Conservation (phyloP, 2,113 vertebrate genomes). For the Nasalis larvatus region DNA sequence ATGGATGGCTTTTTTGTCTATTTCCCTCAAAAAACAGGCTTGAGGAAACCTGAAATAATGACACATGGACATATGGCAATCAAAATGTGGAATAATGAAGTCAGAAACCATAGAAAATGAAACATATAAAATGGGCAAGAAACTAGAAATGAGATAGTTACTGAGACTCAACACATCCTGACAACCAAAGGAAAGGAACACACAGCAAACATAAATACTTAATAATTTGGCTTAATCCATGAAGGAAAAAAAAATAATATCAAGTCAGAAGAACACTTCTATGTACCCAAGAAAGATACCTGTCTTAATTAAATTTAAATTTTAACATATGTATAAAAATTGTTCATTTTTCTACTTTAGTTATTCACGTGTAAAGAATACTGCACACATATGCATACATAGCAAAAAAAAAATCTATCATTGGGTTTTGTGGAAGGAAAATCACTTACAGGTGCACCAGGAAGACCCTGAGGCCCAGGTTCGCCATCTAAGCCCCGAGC, state of each 20-base stretch:
- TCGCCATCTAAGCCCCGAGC: slow-evolving; percentile 93
- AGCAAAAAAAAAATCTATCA: background rate
- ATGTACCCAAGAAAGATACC: background rate
- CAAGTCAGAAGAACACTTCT: background rate
- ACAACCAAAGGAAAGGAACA: background rate
- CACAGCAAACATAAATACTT: background rate
- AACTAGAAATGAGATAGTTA: background rate
- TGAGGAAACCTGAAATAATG: background rate
- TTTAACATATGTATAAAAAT: background rate
- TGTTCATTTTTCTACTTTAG: background rate
- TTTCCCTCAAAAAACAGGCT: background rate
- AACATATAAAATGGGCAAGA: background rate
- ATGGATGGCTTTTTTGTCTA: background rate
- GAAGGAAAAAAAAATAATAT: background rate
- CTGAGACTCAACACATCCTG: background rate
- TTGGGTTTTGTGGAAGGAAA: background rate
- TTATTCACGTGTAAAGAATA: background rate
- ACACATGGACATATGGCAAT: background rate
- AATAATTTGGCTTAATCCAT: background rate
- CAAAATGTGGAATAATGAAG: background rate
- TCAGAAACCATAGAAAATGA: background rate
- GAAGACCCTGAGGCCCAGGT: slow-evolving; percentile 91
- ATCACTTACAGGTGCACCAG: slow-evolving; percentile 91
- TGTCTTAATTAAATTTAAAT: background rate
- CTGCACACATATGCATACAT: background rate